phyloP scores from a whole-genome alignment of 1,140 invertebrate genomes.

The Uloborus diversus region DNA sequence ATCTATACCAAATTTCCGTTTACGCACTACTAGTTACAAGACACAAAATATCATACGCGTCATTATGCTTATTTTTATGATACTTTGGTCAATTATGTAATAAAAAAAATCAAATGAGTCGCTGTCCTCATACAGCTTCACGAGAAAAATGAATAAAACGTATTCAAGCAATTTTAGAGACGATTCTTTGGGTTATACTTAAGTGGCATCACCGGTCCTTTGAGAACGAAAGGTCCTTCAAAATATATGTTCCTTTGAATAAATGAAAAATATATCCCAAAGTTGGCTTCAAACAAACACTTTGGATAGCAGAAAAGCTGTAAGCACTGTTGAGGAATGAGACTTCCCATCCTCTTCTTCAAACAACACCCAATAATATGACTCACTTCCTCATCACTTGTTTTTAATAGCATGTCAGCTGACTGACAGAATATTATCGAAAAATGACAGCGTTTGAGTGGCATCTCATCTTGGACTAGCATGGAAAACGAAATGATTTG shows the following conservation, averaged over 20 bases:
- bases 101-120: background rate
- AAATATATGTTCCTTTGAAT: too few species aligned
- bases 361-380: conserved; percentile 29
- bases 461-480: background rate
- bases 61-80: too few species aligned
- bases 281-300: background rate
- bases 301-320: too few species aligned
- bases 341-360: background rate
- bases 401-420: conserved; percentile 2
- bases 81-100: background rate
- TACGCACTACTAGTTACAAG: too few species aligned
- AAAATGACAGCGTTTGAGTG: conserved; percentile 10
- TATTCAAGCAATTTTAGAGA: background rate
- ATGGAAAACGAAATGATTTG: background rate
- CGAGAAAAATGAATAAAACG: background rate
- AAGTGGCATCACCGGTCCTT: too few species aligned
- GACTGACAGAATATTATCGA: background rate
- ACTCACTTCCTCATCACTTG: background rate
- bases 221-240: too few species aligned
- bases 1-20: too few species aligned
- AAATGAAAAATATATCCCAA: background rate
- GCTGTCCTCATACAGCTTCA: background rate
- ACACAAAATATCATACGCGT: too few species aligned
- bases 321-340: background rate
- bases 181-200: background rate